A percentile compares a stretch with the other conserved stretches of the same genome.
Evolutionary conservation across 2,797 vertebrate genomes (phyloP).

Genomic region (Adrianichthys oophorus): DNA sequence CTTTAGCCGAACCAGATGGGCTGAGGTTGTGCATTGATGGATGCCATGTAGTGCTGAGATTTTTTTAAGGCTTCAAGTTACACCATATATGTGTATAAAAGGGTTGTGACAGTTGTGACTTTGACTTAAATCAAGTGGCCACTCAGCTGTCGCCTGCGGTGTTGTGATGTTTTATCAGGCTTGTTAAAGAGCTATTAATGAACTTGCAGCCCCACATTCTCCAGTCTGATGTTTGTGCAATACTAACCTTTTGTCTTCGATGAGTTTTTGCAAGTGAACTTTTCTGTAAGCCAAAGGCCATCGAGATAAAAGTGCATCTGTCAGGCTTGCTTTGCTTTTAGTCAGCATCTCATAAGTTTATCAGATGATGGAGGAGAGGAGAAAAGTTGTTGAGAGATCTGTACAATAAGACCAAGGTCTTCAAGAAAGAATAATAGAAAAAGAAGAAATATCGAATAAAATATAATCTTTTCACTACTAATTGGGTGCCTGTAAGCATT

Average conservation of each 20-base stretch:
- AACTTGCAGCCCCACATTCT: conserved; percentile 36
- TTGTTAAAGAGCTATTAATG: conserved; percentile 69
- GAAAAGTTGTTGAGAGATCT: not conserved
- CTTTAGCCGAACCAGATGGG: conserved; percentile 67
- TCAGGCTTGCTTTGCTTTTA: conserved; percentile 19
- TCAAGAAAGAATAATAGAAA: conserved; percentile 36
- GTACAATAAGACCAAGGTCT: conserved; percentile 9
- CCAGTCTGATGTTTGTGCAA: conserved; percentile 29
- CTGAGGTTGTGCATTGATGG: conserved; percentile 38
- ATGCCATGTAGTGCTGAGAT: conserved; percentile 8
- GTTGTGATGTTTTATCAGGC: conserved; percentile 63
- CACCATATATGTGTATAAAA: not conserved
- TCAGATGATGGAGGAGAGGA: conserved; percentile 11
- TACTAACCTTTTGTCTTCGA: conserved; percentile 40
- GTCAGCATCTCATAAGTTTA: conserved; percentile 19
- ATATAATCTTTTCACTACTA: conserved; percentile 61
- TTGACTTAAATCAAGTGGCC: conserved; percentile 67
- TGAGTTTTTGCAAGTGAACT: conserved; percentile 32
- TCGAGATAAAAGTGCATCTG: conserved; percentile 43
- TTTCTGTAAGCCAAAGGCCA: conserved; percentile 35
- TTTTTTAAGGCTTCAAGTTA: not conserved
- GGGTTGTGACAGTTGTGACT: conserved; percentile 63
- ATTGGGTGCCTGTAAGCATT: conserved; percentile 28
- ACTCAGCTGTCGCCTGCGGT: conserved; percentile 63
- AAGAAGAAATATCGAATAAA: conserved; percentile 50